phyloP scores from a whole-genome alignment of 1,140 invertebrate genomes.

The Drosophila punjabiensis region DNA sequence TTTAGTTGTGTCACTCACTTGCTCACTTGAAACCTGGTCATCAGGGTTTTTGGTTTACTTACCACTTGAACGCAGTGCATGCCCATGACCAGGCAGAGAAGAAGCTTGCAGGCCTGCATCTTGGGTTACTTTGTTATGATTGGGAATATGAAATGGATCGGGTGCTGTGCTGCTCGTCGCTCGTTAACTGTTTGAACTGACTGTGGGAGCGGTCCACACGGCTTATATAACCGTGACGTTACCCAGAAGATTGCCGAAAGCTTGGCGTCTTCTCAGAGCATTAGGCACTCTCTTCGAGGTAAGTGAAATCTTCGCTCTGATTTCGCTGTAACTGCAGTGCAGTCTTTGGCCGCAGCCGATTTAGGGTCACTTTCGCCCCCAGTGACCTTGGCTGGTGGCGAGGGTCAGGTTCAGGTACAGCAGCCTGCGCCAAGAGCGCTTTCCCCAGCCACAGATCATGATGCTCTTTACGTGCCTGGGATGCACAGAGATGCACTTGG shows the following conservation, averaged over 20 bases:
- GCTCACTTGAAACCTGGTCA: not conserved
- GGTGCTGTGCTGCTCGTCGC: conserved; percentile 53
- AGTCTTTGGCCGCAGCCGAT: conserved; percentile 6
- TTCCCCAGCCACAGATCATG: conserved; percentile 26
- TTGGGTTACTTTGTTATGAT: conserved; percentile 18
- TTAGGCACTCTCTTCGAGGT: conserved; percentile 32
- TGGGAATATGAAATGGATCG: conserved; percentile 31
- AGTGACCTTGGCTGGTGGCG: conserved; percentile 3
- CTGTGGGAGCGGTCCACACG: conserved; percentile 53
- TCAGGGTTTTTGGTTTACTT: not conserved
- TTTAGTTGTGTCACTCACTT: not conserved
- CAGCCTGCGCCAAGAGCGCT: conserved; percentile 11
- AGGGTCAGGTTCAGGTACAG: conserved; percentile 20
- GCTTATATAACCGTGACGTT: conserved; percentile 63
- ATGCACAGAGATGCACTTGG: conserved; percentile 16
- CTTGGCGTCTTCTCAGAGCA: conserved; percentile 33
- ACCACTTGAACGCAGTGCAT: conserved; percentile 49
- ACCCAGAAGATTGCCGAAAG: conserved; percentile 20
- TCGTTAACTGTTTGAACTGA: conserved; percentile 75
- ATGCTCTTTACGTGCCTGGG: conserved; percentile 47
- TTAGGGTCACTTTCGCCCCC: conserved; percentile 32
- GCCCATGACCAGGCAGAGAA: conserved; percentile 52
- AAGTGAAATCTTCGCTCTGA: conserved; percentile 22
- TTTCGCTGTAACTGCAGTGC: conserved; percentile 55
- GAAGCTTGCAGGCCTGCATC: conserved; percentile 51